Evolutionary conservation across 2,888 invertebrate genomes (phyloP), one percentile per base, ranked within the genome.

Genomic region (Mimas tiliae): DNA sequence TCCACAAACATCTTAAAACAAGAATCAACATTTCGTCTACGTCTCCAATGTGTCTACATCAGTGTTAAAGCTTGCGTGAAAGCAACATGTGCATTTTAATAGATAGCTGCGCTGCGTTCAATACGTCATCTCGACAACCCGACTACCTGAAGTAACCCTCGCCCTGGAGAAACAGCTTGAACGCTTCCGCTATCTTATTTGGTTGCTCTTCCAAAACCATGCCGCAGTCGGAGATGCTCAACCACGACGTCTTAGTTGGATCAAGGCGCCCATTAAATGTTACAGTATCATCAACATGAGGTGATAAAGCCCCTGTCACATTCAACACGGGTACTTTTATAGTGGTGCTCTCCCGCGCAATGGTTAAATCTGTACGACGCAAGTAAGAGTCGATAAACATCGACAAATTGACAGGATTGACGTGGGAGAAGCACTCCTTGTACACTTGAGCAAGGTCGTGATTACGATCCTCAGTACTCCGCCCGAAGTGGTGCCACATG

Each of bases 401-500:
- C 2, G 99, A 98, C 86, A 99, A 94, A 90, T 99, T 99, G 73
- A 96, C 96, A 11, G 99, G 98, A 88, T 99, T 99, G 62, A 99
- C 97, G 72, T 97, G 96, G 80, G 98, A 97, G 85, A 99, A 98
- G 89, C 98, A 98, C 75, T 97, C 97, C 85, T 97, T 97, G 94
- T 98, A 99, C 70, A 98, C 97, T 78, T 97, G 96, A 1, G 98
- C 97, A 83, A 99, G 94, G 87, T 99, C 99, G 83, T 98, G 98
- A 87, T 98, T 98, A 69, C 98, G 95, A 73, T 98, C 98, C 83
- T 98, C 98, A 21, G 97, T 97, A 75, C 93, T 93, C 65, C 97
- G 96, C 69, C 99, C 99, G 89, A 99, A 99, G 89, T 99, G 99
- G 91, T 99, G 99, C 99, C 99, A 99, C 97, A 99, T 98, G 73